These are phyloP conservation scores for Kryphioiulus occultus DNA, from an alignment of 2,888 invertebrate species.

Conservation along the genomic window DNA sequence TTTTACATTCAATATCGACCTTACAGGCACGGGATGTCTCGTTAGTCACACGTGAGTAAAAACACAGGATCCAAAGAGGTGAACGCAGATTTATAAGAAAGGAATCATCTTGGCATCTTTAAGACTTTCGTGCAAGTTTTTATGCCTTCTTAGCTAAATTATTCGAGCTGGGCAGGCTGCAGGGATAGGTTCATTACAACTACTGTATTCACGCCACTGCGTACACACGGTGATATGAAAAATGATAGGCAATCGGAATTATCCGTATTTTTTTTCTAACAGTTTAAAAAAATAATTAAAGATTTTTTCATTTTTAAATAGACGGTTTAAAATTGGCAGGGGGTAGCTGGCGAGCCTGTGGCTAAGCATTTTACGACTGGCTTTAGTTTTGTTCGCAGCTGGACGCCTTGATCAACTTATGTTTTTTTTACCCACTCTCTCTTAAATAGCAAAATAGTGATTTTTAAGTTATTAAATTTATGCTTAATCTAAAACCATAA, in stretches of 20 bases:
- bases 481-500: slow-evolving; percentile 35
- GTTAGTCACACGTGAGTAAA: slow-evolving; percentile 44
- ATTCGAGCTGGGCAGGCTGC: neutral
- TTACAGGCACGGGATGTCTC: neutral
- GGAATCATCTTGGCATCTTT: slow-evolving; percentile 9
- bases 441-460: neutral
- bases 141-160: neutral
- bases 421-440: neutral
- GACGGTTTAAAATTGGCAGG: slow-evolving; percentile 33
- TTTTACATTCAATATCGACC: neutral
- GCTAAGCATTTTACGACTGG: slow-evolving; percentile 16
- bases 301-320: slow-evolving; percentile 11
- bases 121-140: neutral
- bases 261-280: neutral
- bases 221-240: neutral
- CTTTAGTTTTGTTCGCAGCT: slow-evolving; percentile 28
- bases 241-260: neutral
- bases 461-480: slow-evolving; percentile 23
- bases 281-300: neutral
- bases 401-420: slow-evolving; percentile 20
- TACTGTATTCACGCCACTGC: neutral
- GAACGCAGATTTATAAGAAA: neutral
- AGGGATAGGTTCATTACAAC: neutral
- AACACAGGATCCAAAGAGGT: neutral
- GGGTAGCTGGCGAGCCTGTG: neutral